These are phyloP conservation scores for Diachrysia chrysitis DNA, from an alignment of 2,888 invertebrate species.

Conservation along the genomic window DNA sequence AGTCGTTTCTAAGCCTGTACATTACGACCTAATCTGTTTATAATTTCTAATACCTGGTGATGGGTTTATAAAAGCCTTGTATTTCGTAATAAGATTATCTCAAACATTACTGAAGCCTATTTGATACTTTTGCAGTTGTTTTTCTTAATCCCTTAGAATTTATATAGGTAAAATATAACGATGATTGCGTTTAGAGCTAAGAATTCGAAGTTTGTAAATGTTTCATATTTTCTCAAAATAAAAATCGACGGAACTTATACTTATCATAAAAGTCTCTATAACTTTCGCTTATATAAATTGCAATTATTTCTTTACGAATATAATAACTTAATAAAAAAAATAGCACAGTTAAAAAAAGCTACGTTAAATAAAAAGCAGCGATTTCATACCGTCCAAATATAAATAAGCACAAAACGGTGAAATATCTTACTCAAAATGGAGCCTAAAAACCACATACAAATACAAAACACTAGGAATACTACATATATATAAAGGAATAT, in stretches of 20 bases:
- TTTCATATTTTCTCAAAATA: neutral
- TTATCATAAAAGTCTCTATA: neutral
- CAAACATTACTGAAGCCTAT: neutral
- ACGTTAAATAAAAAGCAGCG: too few species aligned
- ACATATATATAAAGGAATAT: neutral
- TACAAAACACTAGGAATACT: too few species aligned
- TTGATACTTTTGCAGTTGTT: neutral
- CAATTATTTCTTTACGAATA: too few species aligned
- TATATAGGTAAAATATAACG: neutral
- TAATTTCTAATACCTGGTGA: neutral
- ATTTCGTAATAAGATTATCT: constrained; percentile 4
- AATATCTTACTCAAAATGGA: too few species aligned
- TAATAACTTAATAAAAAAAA: too few species aligned
- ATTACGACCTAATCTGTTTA: neutral
- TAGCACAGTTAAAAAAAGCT: too few species aligned
- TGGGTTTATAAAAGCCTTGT: constrained; percentile 1
- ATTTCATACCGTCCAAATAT: too few species aligned
- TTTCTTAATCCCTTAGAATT: neutral
- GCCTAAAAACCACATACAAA: too few species aligned
- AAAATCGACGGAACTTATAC: neutral
- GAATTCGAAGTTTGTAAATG: neutral
- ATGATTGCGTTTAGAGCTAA: neutral
- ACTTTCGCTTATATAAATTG: neutral
- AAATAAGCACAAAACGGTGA: too few species aligned
- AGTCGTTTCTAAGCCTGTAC: neutral